Percentiles rank a stretch among this genome's conserved stretches.
phyloP scores from a whole-genome alignment of 2,888 invertebrate genomes.

The Anodontia alba region DNA sequence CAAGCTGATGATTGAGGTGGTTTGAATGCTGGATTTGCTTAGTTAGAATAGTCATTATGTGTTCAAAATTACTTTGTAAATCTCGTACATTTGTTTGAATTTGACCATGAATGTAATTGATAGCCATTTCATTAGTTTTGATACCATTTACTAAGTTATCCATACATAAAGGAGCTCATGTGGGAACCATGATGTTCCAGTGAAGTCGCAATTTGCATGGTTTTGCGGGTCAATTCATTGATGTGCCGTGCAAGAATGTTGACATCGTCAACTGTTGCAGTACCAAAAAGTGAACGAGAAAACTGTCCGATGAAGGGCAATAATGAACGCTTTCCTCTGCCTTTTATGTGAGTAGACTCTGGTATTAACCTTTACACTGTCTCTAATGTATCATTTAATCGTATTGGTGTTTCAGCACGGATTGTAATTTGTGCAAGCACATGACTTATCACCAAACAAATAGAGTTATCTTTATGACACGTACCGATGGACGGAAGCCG shows the following conservation, averaged over 20 bases:
- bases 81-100: background rate
- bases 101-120: background rate
- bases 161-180: conserved; percentile 18
- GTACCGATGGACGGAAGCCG: background rate
- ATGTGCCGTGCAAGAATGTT: conserved; percentile 2
- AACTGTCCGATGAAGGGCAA: conserved; percentile 1
- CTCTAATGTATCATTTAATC: conserved; percentile 1
- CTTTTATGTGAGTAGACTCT: background rate
- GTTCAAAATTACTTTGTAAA: conserved; percentile 2
- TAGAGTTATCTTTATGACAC: conserved; percentile 15
- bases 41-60: background rate
- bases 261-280: conserved; percentile 9
- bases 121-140: conserved; percentile 1
- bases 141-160: conserved; percentile 1
- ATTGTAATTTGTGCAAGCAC: background rate
- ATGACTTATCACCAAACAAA: background rate
- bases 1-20: conserved; percentile 4
- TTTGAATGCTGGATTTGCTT: conserved; percentile 3
- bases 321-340: conserved; percentile 1
- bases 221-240: background rate
- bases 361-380: background rate
- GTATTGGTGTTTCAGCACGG: background rate
- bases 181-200: conserved; percentile 8
- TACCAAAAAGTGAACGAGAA: background rate
- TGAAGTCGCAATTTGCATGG: background rate